A percentile compares a stretch with the other conserved stretches of the same genome.
These are phyloP conservation scores for Coenonympha arcania DNA, from an alignment of 2,888 invertebrate species.

Conservation along the genomic window DNA sequence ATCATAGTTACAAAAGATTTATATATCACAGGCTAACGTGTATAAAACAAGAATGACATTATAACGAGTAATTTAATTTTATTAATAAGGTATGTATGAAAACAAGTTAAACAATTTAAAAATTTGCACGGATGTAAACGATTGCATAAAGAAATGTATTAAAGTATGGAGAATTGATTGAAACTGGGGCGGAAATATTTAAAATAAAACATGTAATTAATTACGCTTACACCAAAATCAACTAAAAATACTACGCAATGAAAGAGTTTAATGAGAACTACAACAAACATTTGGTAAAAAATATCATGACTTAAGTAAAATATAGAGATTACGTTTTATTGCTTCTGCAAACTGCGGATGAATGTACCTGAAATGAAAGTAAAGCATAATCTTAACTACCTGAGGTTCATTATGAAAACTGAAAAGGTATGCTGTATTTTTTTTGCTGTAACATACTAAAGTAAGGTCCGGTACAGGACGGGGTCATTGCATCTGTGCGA, in stretches of 20 bases:
- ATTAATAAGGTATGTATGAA: not conserved
- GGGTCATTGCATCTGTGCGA: no score
- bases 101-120: not conserved
- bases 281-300: constrained; percentile 53
- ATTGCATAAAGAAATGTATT: not conserved
- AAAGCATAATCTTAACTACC: not conserved
- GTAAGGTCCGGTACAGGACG: no score
- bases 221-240: constrained; percentile 18
- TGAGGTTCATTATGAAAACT: no score
- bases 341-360: constrained; percentile 4
- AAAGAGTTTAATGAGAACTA: constrained; percentile 20
- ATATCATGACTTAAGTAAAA: constrained; percentile 47
- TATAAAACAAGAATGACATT: constrained; percentile 20
- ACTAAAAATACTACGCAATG: constrained; percentile 16
- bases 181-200: not conserved
- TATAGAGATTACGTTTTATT: constrained; percentile 51
- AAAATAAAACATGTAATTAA: no score
- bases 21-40: constrained; percentile 62
- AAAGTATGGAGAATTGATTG: not conserved
- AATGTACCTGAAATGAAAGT: constrained; percentile 22
- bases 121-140: not conserved
- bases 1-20: constrained; percentile 44
- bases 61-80: not conserved
- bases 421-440: no score
- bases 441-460: no score